Evolutionary conservation across 2,888 invertebrate species (phyloP), one percentile per base, ranked within the genome.

Genomic region (Apoda limacodes): DNA sequence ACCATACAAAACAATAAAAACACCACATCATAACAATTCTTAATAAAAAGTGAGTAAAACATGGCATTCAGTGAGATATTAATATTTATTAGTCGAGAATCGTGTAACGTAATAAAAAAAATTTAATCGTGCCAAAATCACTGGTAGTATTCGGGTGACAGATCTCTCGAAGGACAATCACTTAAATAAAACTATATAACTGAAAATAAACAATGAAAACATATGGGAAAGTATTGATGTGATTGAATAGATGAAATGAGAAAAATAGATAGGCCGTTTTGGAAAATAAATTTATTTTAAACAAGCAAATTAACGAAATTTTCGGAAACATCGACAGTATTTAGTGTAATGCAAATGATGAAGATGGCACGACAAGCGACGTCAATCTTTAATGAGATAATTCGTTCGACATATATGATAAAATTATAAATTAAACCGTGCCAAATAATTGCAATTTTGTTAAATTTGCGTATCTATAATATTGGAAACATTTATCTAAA

Each of bases 261-360:
- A 64, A 59, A 58, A 76, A 78, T 69, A 70, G 71, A 80, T 80
- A 80, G 81, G 78, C 76, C 81, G 80, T 82, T 83, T 83, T 83
- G 83, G 81, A 78, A 76, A 76, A 66, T 51, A 78, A 70, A 52
- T 63, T 52, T 63, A 65, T 64, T 60, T 49, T 58, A 53, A 65
- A 67, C 59, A 75, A 72, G 76, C 76, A 72, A 75, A 69, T 57
- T 54, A 75, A 78, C 49, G 51, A 57, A 67, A 66, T 45, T 49
- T 52, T 52, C n/a, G 55, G 61, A 62, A 62, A 66, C 60, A 61
- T 53, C 64, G 63, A 64, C 65, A 55, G 55, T 54, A 51, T 54
- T 55, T 42, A 55, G 70, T 67, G 66, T 51, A 44, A 68, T 72
- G 71, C 57, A 38, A 36, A 64, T 72, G 66, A 53, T 48, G 46